These are phyloP conservation scores for Motacilla tschutschensis DNA, from an alignment of 2,113 vertebrate genomes.

Conservation along the genomic window DNA sequence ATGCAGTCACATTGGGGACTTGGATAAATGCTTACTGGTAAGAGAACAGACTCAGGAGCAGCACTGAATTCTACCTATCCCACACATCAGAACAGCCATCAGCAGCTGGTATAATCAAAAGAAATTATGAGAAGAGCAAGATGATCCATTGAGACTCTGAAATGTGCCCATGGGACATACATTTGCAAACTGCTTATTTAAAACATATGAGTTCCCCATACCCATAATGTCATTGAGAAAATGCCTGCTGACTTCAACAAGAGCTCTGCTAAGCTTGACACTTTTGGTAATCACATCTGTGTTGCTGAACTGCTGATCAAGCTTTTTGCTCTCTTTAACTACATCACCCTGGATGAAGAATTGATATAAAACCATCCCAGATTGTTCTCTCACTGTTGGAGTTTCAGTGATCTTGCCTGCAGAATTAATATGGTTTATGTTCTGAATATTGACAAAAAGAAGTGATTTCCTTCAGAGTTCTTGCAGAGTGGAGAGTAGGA, in stretches of 20 bases:
- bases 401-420: background rate
- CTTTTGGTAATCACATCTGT: background rate
- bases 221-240: background rate
- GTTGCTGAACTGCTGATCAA: background rate
- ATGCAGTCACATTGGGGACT: background rate
- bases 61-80: background rate
- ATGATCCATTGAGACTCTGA: background rate
- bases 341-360: background rate
- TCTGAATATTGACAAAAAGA: background rate
- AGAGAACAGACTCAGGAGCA: background rate
- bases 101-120: background rate
- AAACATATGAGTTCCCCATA: background rate
- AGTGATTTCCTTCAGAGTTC: background rate
- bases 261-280: background rate
- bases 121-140: background rate
- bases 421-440: background rate
- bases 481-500: background rate
- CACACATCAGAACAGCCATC: background rate
- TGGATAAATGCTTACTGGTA: background rate
- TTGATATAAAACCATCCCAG: background rate
- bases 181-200: constrained; percentile 1
- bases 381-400: background rate
- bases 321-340: background rate
- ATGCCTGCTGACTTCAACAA: background rate
- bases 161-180: background rate